Conservation (phyloP, 1,140 invertebrate species). For the Lucilia cuprina region DNA sequence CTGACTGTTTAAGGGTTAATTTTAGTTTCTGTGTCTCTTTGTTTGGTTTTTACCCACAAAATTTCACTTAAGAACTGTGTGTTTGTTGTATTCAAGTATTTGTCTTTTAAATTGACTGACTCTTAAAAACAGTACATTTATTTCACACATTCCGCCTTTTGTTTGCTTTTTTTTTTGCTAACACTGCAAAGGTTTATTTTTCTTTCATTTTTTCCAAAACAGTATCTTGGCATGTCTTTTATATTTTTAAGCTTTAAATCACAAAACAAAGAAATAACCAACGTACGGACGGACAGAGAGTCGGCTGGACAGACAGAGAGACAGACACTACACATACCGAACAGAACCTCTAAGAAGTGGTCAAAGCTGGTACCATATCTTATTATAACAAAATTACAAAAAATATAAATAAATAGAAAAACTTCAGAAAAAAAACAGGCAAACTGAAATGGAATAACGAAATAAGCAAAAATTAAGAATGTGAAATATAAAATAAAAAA, state of each 20-base stretch:
- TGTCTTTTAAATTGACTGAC: slow-evolving; percentile 2
- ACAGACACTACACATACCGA: no score
- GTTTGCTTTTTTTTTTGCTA: slow-evolving; percentile 7
- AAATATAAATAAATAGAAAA: not conserved
- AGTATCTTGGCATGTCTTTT: not conserved
- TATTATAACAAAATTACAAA: not conserved
- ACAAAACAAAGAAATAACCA: not conserved
- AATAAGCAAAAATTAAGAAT: not conserved
- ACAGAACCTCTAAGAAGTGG: not conserved
- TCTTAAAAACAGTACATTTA: slow-evolving; percentile 3
- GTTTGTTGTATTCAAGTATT: not conserved
- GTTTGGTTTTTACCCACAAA: not conserved
- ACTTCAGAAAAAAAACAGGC: not conserved
- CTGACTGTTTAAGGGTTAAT: not conserved
- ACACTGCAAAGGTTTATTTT: not conserved
- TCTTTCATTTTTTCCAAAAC: not conserved
- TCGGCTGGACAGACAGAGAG: not conserved
- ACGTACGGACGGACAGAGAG: no score
- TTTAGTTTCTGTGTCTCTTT: not conserved
- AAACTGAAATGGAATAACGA: not conserved
- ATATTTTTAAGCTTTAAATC: slow-evolving; percentile 2
- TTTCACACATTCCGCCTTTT: slow-evolving; percentile 1
- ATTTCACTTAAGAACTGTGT: not conserved
- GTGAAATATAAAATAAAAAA: not conserved
- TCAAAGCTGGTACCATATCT: slow-evolving; percentile 1